Conservation (phyloP, 2,797 vertebrate genomes). For the Myotis pilosus region DNA sequence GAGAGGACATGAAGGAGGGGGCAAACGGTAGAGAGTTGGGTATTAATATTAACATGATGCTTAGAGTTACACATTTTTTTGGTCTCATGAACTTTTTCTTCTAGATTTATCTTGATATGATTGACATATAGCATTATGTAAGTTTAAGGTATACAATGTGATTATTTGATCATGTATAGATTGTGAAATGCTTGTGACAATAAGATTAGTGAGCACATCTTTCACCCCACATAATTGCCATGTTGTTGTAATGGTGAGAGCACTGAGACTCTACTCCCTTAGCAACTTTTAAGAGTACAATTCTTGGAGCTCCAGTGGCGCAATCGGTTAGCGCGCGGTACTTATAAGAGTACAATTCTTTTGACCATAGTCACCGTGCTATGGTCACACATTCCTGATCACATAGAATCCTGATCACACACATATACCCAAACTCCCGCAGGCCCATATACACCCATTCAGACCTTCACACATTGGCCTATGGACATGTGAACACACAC, state of each 20-base stretch:
- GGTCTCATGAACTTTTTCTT: background rate
- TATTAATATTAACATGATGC: background rate
- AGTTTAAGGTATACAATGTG: background rate
- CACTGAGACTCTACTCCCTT: background rate
- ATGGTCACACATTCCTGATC: fast-evolving
- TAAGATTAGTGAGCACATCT: background rate
- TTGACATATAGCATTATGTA: background rate
- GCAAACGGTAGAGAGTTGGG: background rate
- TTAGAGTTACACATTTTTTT: background rate
- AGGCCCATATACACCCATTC: background rate
- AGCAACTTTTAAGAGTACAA: background rate
- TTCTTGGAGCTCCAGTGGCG: no score
- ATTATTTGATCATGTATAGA: background rate
- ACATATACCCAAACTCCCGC: no score
- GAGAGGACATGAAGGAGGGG: background rate
- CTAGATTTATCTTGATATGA: background rate
- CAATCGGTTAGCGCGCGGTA: no score
- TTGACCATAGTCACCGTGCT: fast-evolving
- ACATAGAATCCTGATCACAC: background rate
- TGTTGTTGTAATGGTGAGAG: background rate
- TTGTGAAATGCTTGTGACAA: background rate
- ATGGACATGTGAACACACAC: background rate
- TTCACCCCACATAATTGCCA: background rate
- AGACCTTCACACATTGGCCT: background rate
- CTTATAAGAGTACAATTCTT: no score